Evolutionary conservation across 2,888 invertebrate genomes (phyloP), one percentile per base, ranked within the genome.

Genomic region (Glyphotaelius pellucidus): DNA sequence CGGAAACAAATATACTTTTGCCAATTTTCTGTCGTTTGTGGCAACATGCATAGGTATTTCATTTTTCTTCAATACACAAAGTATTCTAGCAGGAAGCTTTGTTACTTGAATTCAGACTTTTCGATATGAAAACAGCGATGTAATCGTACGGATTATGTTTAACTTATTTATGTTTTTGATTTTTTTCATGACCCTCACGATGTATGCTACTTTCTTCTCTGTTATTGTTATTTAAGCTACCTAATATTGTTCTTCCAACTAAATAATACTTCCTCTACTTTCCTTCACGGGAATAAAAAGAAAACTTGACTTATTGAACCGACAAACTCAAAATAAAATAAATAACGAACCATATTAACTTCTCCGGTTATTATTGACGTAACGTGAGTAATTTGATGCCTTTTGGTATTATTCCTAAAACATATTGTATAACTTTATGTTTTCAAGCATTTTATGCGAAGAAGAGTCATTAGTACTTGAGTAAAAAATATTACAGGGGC

Each of bases 1-100:
- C 19, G 35, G 83, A 83, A 83, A 83, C 83, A 83, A 83, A 83
- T 35, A 83, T 4, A 19, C 32, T 83, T 83, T 32, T 83, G 83
- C 83, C 83, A 83, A 83, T 83, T 83, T 83, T 83, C 14, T 83
- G 83, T 83, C 83, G 83, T 83, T 83, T 32, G 83, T 32, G 32
- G 31, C 15, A 83, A 83, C 83, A 15, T 67, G 52, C 19, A 67
- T 67, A 67, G 52, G 19, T 67, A 67, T 67, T 67, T 67, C 19
- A 67, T 67, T 25, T 67, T 67, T 67, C 52, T 67, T 67, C 52
- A 67, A 67, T 67, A 67, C 14, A 19, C 52, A 67, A 67, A 67
- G 25, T 25, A 67, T 19, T 67, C 19, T 25, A 25, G 52, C 52
- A 67, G 52, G 3, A 19, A 19, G 19, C 52, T 67, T 25, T 19